A percentile compares a stretch with the other conserved stretches of the same genome.
Evolutionary conservation across 92 coral and sea anemone species (phyloP).

Genomic region (Zoanthus sociatus): DNA sequence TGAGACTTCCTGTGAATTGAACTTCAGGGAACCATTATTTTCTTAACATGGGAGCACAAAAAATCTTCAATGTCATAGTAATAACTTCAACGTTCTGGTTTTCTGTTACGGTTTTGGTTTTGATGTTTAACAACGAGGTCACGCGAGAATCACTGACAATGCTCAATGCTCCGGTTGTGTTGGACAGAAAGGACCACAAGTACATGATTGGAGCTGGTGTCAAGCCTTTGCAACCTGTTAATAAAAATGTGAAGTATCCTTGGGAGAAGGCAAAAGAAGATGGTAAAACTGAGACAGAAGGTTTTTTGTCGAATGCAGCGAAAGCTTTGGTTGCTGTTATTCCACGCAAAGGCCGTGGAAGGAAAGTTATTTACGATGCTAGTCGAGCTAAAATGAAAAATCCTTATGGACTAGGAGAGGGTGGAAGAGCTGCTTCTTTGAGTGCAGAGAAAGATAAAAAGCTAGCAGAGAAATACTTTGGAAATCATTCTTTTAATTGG

Average conservation of each 20-base stretch:
- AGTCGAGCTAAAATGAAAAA: constrained; percentile 86
- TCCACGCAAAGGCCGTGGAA: constrained; percentile 73
- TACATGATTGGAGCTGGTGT: constrained; percentile 95
- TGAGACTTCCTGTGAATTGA: neutral
- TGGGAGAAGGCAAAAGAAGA: constrained; percentile 78
- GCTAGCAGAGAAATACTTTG: constrained; percentile 83
- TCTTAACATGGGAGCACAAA: constrained; percentile 73
- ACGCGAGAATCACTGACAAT: constrained; percentile 92
- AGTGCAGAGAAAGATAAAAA: constrained; percentile 85
- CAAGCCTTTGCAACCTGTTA: constrained; percentile 84
- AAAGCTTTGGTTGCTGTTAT: constrained; percentile 77
- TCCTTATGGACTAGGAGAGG: constrained; percentile 86
- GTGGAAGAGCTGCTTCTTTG: constrained; percentile 90
- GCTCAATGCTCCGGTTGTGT: constrained; percentile 91
- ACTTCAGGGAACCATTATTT: constrained; percentile 5
- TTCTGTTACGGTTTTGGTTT: constrained; percentile 89
- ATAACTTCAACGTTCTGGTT: constrained; percentile 97
- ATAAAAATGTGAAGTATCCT: constrained; percentile 92
- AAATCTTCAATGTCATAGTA: constrained; percentile 85
- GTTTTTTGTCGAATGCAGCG: constrained; percentile 75
- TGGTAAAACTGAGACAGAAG: constrained; percentile 45
- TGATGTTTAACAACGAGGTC: constrained; percentile 91
- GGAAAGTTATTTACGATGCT: constrained; percentile 81
- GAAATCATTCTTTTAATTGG: constrained; percentile 98
- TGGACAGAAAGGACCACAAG: constrained; percentile 74